Conservation (phyloP, 2,113 vertebrate species). For the Siniperca knerii region DNA sequence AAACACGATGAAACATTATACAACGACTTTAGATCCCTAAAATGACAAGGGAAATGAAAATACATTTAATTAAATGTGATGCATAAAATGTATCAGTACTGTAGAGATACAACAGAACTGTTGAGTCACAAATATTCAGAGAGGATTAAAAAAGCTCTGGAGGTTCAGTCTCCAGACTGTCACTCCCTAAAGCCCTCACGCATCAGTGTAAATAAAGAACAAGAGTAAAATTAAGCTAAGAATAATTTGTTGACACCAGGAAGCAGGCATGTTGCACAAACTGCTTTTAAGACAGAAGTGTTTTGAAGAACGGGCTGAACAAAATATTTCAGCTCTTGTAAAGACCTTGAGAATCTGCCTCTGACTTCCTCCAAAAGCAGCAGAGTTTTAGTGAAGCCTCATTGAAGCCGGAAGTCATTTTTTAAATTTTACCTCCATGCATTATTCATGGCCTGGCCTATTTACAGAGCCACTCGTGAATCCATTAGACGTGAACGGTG, state of each 20-base stretch:
- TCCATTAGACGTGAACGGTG: constrained; percentile 65
- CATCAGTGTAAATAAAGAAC: constrained; percentile 34
- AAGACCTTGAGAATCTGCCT: neutral
- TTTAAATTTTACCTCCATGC: constrained; percentile 54
- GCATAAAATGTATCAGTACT: neutral
- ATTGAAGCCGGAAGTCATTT: constrained; percentile 57
- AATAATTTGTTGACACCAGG: constrained; percentile 12
- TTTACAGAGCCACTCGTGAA: constrained; percentile 69
- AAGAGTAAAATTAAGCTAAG: constrained; percentile 24
- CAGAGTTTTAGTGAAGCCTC: constrained; percentile 33
- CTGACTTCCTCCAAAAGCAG: constrained; percentile 25
- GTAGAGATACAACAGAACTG: neutral
- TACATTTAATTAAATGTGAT: neutral
- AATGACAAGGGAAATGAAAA: constrained; percentile 4
- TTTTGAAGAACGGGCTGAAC: neutral
- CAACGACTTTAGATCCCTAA: neutral
- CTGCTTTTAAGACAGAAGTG: neutral
- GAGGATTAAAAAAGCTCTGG: constrained; percentile 28
- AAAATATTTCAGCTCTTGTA: neutral
- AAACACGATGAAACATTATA: neutral
- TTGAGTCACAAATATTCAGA: constrained; percentile 27
- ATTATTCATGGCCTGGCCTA: constrained; percentile 74
- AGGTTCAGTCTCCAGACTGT: constrained; percentile 25
- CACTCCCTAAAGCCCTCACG: constrained; percentile 1
- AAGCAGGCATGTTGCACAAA: constrained; percentile 9